These are phyloP conservation scores for Lerista edwardsae DNA, from an alignment of 2,797 vertebrate genomes.

Conservation along the genomic window DNA sequence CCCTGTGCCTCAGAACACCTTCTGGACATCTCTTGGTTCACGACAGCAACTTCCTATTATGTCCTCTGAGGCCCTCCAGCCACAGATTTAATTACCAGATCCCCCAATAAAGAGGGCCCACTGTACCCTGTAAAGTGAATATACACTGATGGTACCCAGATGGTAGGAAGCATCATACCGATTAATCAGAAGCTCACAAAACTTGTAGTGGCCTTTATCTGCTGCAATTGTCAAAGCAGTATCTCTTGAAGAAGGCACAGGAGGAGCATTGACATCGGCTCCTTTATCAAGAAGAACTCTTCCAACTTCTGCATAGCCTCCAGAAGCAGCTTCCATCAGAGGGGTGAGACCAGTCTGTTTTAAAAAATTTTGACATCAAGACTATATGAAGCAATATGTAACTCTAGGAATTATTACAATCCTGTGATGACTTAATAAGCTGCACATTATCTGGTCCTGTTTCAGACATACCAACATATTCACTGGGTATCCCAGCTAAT, in stretches of 20 bases:
- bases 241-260: conserved; percentile 97
- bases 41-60: no score
- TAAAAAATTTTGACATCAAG: conserved; percentile 33
- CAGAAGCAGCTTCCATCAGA: conserved; percentile 98
- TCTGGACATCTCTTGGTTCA: no score
- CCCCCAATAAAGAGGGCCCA: no score
- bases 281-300: conserved; percentile 98
- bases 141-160: neutral
- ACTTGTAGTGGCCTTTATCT: conserved; percentile 99
- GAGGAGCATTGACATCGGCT: conserved; percentile 97
- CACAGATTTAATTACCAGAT: no score
- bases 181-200: conserved; percentile 98
- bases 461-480: neutral
- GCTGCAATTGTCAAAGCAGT: conserved; percentile 98
- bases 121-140: neutral
- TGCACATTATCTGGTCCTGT: neutral
- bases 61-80: no score
- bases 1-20: no score
- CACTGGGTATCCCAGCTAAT: neutral
- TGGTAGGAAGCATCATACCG: conserved; percentile 75
- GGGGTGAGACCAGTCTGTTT: conserved; percentile 95
- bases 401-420: neutral
- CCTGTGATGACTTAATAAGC: neutral
- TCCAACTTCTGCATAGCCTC: conserved; percentile 98
- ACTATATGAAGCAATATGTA: neutral